These are phyloP conservation scores for Scolopax rusticola DNA, from an alignment of 2,797 vertebrate genomes.

Conservation along the genomic window DNA sequence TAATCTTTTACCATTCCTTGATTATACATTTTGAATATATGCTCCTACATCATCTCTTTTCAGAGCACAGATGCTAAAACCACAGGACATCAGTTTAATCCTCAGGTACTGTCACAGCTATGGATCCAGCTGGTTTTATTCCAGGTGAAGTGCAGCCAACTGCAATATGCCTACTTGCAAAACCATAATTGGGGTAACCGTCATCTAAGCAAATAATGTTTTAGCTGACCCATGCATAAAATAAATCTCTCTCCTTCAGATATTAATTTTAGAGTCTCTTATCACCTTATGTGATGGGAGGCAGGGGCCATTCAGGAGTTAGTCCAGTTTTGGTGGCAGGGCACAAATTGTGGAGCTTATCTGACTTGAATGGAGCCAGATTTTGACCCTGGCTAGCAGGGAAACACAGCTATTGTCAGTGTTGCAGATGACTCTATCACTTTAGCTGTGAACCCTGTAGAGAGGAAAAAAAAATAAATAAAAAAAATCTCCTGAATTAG, in stretches of 20 bases:
- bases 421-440: not conserved
- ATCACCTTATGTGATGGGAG: not conserved
- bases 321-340: not conserved
- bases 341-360: not conserved
- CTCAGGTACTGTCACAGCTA: conserved; percentile 56
- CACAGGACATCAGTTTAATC: conserved; percentile 70
- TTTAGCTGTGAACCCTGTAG: not conserved
- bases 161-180: conserved; percentile 43
- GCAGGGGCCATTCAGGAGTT: not conserved
- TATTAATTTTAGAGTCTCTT: not conserved
- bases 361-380: not conserved
- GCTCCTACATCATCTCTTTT: conserved; percentile 16
- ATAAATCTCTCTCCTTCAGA: not conserved
- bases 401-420: not conserved
- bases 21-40: conserved; percentile 48
- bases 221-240: not conserved
- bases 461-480: not conserved
- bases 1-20: conserved; percentile 60
- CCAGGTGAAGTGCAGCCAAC: conserved; percentile 37
- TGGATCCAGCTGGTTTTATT: conserved; percentile 59
- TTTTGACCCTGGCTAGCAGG: not conserved
- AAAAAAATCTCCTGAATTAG: not conserved
- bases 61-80: conserved; percentile 71
- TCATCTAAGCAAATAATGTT: conserved; percentile 10
- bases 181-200: not conserved